These are phyloP conservation scores for Theretra japonica DNA, from an alignment of 2,888 invertebrate species.

Conservation along the genomic window DNA sequence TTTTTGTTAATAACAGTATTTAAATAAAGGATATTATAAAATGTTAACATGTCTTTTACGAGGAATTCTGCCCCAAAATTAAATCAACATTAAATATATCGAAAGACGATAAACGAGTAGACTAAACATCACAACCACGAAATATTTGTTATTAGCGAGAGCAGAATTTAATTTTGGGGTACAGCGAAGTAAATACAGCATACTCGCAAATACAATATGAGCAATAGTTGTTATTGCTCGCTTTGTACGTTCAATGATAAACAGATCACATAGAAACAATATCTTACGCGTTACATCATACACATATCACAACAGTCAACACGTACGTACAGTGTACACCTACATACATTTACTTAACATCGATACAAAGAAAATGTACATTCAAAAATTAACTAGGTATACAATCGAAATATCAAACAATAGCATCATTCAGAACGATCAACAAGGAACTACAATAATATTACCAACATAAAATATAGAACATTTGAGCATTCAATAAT, in stretches of 20 bases:
- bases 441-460: constrained; percentile 79
- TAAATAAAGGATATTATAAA: constrained; percentile 54
- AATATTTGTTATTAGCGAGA: constrained; percentile 60
- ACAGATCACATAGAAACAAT: constrained; percentile 66
- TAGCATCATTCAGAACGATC: constrained; percentile 64
- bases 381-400: constrained; percentile 62
- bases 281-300: constrained; percentile 69
- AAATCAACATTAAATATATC: constrained; percentile 62
- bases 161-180: constrained; percentile 53
- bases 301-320: constrained; percentile 73
- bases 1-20: constrained; percentile 61
- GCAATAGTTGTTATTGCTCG: constrained; percentile 70
- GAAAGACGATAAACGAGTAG: constrained; percentile 75
- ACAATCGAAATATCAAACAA: constrained; percentile 67
- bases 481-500: constrained; percentile 81
- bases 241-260: constrained; percentile 69
- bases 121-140: constrained; percentile 78
- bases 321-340: constrained; percentile 72
- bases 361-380: constrained; percentile 63
- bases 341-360: constrained; percentile 59
- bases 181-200: constrained; percentile 47
- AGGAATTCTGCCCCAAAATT: constrained; percentile 80
- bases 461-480: constrained; percentile 79
- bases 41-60: constrained; percentile 79
- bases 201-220: constrained; percentile 55